Evolutionary conservation across 1,140 invertebrate species (phyloP), one percentile per base, ranked within the genome.

Genomic region (Dendrolimus punctatus): DNA sequence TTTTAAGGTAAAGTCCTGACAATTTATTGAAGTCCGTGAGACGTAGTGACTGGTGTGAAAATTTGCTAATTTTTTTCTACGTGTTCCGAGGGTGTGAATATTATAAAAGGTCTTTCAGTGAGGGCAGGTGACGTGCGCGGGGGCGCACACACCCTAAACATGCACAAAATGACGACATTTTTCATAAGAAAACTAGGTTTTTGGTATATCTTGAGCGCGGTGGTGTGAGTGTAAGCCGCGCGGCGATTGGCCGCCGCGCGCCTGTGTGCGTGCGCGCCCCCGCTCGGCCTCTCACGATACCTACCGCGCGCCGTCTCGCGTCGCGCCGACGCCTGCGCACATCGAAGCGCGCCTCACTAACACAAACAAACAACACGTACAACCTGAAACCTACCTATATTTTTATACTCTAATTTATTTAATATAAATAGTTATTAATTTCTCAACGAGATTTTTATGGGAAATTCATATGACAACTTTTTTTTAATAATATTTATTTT

Each of bases 1-100:
- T 10, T 40, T 53, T 51, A 8, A 40, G 42, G 55, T 43, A 51
- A 55, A 59, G 53, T 8, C 37, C 10, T 51, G 48, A 64, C 64
- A 71, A 71, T 56, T 68, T 39, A 36, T 41, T 38, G 51, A 62
- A 62, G 55, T 52, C 49, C 9, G 44, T 5, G 46, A 45, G 55
- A 50, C 10, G 41, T 42, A 37, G 50, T 52, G 39, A 10, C 5
- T 49, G 48, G 52, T 57, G 78, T 58, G 66, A 56, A 64, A 52
- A 53, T 68, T 72, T 58, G 53, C 58, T 59, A 73, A 75, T 76
- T 78, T 82, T 77, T 82, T 82, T 66, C 56, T 55, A 49, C 53
- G 36, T 23, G 44, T 64, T 69, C 10, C 7, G 23, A 7, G n/a
- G 23, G 9, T 6, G 44, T 40, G 8, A 23, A 39, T 7, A 2